These are phyloP conservation scores for Lagria hirta DNA, from an alignment of 2,888 invertebrate genomes.

Conservation along the genomic window DNA sequence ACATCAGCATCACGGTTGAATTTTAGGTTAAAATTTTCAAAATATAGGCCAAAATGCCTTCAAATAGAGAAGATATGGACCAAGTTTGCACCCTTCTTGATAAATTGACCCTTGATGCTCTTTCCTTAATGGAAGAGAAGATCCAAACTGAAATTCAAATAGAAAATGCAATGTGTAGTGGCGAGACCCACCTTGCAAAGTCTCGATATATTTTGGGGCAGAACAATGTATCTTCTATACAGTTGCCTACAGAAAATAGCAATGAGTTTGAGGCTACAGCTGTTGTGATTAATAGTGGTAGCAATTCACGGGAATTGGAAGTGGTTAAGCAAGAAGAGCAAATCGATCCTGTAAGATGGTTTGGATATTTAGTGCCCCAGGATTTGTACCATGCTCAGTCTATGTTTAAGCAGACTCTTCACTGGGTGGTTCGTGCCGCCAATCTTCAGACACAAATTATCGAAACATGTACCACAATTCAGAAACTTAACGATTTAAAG, in stretches of 20 bases:
- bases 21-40: not conserved
- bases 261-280: constrained; percentile 55
- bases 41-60: constrained; percentile 1
- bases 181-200: constrained; percentile 75
- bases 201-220: constrained; percentile 78
- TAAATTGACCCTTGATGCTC: constrained; percentile 65
- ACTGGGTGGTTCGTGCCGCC: constrained; percentile 63
- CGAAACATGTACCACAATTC: constrained; percentile 18
- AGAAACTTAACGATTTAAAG: constrained; percentile 17
- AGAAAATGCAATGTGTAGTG: constrained; percentile 68
- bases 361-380: constrained; percentile 82
- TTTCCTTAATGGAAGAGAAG: constrained; percentile 74
- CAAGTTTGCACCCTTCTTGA: constrained; percentile 65
- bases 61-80: constrained; percentile 44
- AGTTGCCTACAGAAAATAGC: constrained; percentile 69
- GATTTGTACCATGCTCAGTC: constrained; percentile 74
- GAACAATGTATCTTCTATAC: constrained; percentile 67
- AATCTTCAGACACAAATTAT: constrained; percentile 16
- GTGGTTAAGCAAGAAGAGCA: constrained; percentile 45
- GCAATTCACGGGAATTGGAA: constrained; percentile 45
- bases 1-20: no score
- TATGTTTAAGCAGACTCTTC: constrained; percentile 70
- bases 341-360: constrained; percentile 78
- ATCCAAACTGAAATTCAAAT: constrained; percentile 67
- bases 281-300: constrained; percentile 41